Evolutionary conservation across 2,797 vertebrate genomes (phyloP), one percentile per base, ranked within the genome.

Genomic region (Pachyuromys duprasi): DNA sequence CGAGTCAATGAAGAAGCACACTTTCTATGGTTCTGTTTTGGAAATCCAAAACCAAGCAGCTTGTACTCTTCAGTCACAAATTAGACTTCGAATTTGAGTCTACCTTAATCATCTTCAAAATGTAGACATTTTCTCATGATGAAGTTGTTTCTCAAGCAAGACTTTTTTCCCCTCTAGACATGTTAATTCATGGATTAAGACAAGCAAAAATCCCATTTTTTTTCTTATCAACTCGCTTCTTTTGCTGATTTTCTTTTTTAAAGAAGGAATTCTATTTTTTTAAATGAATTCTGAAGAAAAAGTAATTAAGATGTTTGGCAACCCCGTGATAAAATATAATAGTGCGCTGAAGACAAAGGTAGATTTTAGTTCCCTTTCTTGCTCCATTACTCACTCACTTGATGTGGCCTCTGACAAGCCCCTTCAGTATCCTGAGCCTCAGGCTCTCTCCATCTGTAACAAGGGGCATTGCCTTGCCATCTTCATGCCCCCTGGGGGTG

Each of bases 321-420:
- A 81, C 88, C 62, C 81, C 6, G 0, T 69, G 75, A 94, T 96
- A 90, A 95, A 94, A 83, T 86, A 18, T 60, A 86, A 86, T 69
- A 53, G 67, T 67, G 69, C 2, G 2, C n/a, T 6, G 20, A 86
- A 74, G 82, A 60, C 89, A 62, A 89, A 92, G 86, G 33, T 18
- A 93, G 78, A 96, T 90, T 90, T 95, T 79, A 90, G 45, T 78
- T 95, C 67, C 3, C 6, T 92, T 93, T 86, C 90, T 93, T 83
- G 14, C 65, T 89, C 24, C 70, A 94, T 97, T 94, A 93, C 90
- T 97, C 90, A 94, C 82, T 80, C 88, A 94, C 91, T 97, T 97
- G 95, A 97, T 96, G 96, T 97, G 96, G 96, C 89, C 95, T 92
- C 93, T 87, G 86, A 95, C 95, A 95, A 96, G 96, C 75, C 33